Base-by-base conservation (phyloP, 2,888 invertebrate genomes). In the Cephus spinipes region DNA sequence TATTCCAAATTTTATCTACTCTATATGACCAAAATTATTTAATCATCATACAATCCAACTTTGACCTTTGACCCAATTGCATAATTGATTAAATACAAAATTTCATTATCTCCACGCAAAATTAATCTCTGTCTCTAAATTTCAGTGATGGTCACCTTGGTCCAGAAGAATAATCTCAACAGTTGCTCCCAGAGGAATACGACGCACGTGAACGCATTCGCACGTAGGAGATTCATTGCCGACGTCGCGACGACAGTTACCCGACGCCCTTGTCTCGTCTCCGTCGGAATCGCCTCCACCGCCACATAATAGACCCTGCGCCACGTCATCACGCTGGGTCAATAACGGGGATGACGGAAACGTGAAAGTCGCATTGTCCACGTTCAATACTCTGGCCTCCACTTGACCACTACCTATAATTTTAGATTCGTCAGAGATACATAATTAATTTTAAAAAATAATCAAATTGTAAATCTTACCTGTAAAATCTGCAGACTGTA, bases 331-430 rank as follows among this genome's bases (percentile, higher is more conserved):
- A 0, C 93, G 93, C 88, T 97, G 97, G 1, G 96, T 96, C 80
- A 97, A 92, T 69, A 96, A 92, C 0, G 97, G 96, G 0, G 96
- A 95, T 1, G 95, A 94, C 0, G 97, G 97, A 87, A 95, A 95
- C 55, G 94, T 94, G 90, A 97, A 95, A 12, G 96, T 95, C 32
- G 96, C 94, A 76, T 96, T 95, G 90, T 96, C 96, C 73, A 94
- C 89, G 82, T 93, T 93, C n/a, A 93, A 91, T 15, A 92, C 81
- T 80, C 84, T 86, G 76, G 83, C 86, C 73, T 85, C 89, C 32
- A 94, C 94, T 83, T 93, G 94, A 73, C 93, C 94, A 92, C 92
- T 93, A 86, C 93, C 94, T 94, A 91, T 12, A 87, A 86, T 79
- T 6, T 55, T 75, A 76, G 33, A 23, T 1, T 15, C n/a, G 15